Percentiles rank a stretch among this genome's conserved stretches.
phyloP scores from a whole-genome alignment of 2,797 vertebrate species.

The Xenentodon cancila region DNA sequence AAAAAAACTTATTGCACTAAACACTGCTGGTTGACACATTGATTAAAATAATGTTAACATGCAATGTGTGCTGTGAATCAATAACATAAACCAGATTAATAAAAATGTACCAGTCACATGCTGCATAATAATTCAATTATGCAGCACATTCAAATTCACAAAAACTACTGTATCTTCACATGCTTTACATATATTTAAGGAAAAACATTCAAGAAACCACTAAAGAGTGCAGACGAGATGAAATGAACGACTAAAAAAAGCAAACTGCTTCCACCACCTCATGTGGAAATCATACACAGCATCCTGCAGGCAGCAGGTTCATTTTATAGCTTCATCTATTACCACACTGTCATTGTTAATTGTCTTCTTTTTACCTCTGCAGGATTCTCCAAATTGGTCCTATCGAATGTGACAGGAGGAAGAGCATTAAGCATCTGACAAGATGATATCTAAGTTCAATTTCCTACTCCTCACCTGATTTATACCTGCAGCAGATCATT shows the following conservation, averaged over 20 bases:
- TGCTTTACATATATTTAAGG: constrained; percentile 12
- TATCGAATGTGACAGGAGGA: constrained; percentile 99
- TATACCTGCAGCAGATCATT: constrained; percentile 99
- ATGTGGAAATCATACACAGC: constrained; percentile 99
- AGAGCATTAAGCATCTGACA: constrained; percentile 99
- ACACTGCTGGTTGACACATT: constrained; percentile 41
- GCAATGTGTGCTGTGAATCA: constrained; percentile 58
- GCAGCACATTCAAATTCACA: constrained; percentile 18
- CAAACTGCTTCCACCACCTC: constrained; percentile 92
- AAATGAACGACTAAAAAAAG: constrained; percentile 87
- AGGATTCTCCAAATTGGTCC: constrained; percentile 99
- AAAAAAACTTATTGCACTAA: no score
- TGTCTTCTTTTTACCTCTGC: constrained; percentile 99
- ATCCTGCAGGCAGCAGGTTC: constrained; percentile 96
- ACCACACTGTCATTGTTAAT: constrained; percentile 99
- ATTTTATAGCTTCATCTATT: constrained; percentile 99
- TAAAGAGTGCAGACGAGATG: constrained; percentile 74
- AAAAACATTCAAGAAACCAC: constrained; percentile 15
- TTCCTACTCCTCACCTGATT: constrained; percentile 99
- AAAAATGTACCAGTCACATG: constrained; percentile 59
- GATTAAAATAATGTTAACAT: constrained; percentile 56
- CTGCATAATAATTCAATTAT: constrained; percentile 72
- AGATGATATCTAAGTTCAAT: constrained; percentile 99
- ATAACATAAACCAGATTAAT: constrained; percentile 65
- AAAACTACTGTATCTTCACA: constrained; percentile 16